Evolutionary conservation across 1,140 invertebrate species (phyloP).

Genomic region (Ptiloglossa arizonensis): DNA sequence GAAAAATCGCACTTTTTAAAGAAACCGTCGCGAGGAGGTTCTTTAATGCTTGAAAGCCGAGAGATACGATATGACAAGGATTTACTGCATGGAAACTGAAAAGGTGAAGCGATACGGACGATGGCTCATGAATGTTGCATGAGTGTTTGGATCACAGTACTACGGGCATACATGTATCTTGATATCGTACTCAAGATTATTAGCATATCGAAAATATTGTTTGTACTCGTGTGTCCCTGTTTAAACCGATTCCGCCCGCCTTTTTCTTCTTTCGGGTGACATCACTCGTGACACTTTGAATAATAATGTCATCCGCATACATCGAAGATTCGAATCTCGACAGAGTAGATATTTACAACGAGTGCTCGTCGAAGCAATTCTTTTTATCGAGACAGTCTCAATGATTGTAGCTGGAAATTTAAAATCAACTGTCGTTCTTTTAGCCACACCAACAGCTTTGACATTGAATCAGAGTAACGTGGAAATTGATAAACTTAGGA

Average conservation of each 20-base stretch:
- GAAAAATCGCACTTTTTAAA: conserved; percentile 32
- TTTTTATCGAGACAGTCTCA: too few relatives aligned
- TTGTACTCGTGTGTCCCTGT: conserved; percentile 32
- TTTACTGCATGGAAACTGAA: conserved; percentile 63
- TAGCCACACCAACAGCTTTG: too few relatives aligned
- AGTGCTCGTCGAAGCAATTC: too few relatives aligned
- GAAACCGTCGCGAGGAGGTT: conserved; percentile 2
- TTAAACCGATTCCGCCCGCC: conserved; percentile 14
- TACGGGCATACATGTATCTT: conserved; percentile 66
- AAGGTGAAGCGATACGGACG: conserved; percentile 55
- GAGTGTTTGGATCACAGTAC: conserved; percentile 65
- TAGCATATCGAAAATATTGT: conserved; percentile 72
- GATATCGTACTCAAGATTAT: conserved; percentile 49
- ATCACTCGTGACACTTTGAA: background rate
- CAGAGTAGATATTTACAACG: too few relatives aligned
- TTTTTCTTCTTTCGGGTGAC: background rate
- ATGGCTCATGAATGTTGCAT: conserved; percentile 73
- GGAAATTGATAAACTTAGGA: too few relatives aligned
- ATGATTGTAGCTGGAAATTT: too few relatives aligned
- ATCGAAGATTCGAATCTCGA: background rate
- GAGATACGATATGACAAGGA: conserved; percentile 66
- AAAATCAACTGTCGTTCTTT: too few relatives aligned
- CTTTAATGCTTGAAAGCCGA: conserved; percentile 26
- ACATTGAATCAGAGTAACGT: too few relatives aligned
- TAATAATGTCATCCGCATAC: background rate